These are phyloP conservation scores for Trichacis sp. DNA, from an alignment of 2,888 invertebrate species.

Conservation along the genomic window DNA sequence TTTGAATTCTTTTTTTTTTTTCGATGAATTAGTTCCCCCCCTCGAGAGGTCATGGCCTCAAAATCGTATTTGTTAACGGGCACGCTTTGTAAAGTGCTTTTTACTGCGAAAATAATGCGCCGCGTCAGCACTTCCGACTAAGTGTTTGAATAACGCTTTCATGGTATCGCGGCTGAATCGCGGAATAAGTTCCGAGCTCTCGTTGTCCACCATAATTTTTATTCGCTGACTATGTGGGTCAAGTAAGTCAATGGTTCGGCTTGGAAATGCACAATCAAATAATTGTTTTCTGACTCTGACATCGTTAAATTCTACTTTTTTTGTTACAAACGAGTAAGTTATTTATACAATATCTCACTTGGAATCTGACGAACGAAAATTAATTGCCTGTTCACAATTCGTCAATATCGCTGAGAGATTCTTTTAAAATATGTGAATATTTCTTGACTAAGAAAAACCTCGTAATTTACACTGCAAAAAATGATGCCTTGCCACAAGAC, in stretches of 20 bases:
- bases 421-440: neutral
- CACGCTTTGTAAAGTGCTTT: slow-evolving; percentile 36
- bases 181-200: slow-evolving; percentile 38
- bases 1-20: slow-evolving; percentile 12
- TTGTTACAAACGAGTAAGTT: too few relatives aligned
- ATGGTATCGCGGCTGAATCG: slow-evolving; percentile 32
- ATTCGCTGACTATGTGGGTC: slow-evolving; percentile 18
- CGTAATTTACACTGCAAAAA: too few relatives aligned
- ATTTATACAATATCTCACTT: too few relatives aligned
- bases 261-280: neutral
- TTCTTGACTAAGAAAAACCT: too few relatives aligned
- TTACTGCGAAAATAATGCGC: slow-evolving; percentile 32
- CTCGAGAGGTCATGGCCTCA: slow-evolving; percentile 14
- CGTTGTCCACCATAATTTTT: slow-evolving; percentile 34
- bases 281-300: too few relatives aligned
- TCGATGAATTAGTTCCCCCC: slow-evolving; percentile 20
- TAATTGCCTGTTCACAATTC: too few relatives aligned
- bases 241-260: neutral
- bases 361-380: too few relatives aligned
- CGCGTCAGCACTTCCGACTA: slow-evolving; percentile 30
- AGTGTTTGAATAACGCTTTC: slow-evolving; percentile 30
- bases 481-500: too few relatives aligned
- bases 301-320: too few relatives aligned
- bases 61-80: slow-evolving; percentile 35
- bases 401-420: too few relatives aligned